Percentiles rank a stretch among this genome's conserved stretches.
These are phyloP conservation scores for Choreutis nemorana DNA, from an alignment of 2,888 invertebrate genomes.

Conservation along the genomic window DNA sequence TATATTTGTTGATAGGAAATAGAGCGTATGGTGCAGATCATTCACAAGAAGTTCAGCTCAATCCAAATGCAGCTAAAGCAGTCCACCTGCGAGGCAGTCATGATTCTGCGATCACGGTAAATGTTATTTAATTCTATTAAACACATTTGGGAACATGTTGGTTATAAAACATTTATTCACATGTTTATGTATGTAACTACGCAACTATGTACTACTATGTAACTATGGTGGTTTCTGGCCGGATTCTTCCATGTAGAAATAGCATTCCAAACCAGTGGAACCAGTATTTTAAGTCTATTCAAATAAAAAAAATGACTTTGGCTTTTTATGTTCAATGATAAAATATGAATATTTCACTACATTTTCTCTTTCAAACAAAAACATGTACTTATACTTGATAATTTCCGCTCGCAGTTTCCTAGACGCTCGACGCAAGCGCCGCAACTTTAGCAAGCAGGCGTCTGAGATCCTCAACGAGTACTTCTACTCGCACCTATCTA, in stretches of 20 bases:
- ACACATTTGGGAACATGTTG: too few relatives aligned
- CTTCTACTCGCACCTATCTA: slow-evolving; percentile 99
- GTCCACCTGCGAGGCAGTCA: slow-evolving; percentile 99
- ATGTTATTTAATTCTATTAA: slow-evolving; percentile 8
- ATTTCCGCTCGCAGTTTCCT: slow-evolving; percentile 66
- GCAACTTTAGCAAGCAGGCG: slow-evolving; percentile 99
- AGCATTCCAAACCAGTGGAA: too few relatives aligned
- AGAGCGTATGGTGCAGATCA: slow-evolving; percentile 98
- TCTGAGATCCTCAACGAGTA: slow-evolving; percentile 99
- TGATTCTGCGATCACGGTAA: slow-evolving; percentile 89
- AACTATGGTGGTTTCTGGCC: too few relatives aligned
- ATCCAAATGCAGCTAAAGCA: slow-evolving; percentile 99
- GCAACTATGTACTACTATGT: too few relatives aligned
- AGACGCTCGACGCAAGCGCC: slow-evolving; percentile 87
- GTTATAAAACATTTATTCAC: too few relatives aligned
- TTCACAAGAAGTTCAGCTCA: slow-evolving; percentile 97
- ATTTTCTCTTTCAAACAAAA: too few relatives aligned
- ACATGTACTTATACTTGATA: slow-evolving; percentile 7
- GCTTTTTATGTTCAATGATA: too few relatives aligned
- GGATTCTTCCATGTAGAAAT: too few relatives aligned
- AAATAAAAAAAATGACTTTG: too few relatives aligned
- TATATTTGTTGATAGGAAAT: slow-evolving; percentile 73
- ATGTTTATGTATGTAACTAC: too few relatives aligned
- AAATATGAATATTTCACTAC: too few relatives aligned
- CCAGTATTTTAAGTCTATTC: too few relatives aligned